Evolutionary conservation across 2,797 vertebrate species (phyloP).

Genomic region (Podarcis lilfordi): DNA sequence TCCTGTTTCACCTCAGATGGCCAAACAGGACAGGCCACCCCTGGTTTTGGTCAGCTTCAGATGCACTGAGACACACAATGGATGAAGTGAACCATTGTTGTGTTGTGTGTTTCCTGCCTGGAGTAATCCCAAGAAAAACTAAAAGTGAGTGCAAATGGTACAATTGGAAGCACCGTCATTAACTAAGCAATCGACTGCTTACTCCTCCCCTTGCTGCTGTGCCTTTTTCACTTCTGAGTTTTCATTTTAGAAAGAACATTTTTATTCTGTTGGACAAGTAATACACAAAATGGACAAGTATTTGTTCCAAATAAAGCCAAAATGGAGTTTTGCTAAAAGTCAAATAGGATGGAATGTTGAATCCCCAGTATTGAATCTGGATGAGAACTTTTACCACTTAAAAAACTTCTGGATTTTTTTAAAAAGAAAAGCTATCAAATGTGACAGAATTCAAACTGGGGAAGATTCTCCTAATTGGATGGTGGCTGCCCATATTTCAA

Average conservation of each 20-base stretch:
- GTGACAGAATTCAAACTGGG: neutral
- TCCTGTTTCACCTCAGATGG: no score
- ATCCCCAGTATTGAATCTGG: neutral
- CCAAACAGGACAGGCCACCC: no score
- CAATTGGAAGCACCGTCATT: neutral
- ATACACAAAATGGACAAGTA: neutral
- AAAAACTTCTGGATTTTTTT: neutral
- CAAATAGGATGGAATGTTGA: neutral
- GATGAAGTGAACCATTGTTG: no score
- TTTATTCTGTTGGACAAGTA: neutral
- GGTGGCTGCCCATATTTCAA: neutral
- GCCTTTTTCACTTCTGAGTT: neutral
- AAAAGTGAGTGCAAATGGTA: neutral
- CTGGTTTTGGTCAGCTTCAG: no score
- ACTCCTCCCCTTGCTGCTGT: neutral
- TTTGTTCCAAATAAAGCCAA: no score
- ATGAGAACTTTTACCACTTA: neutral
- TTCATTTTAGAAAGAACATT: neutral
- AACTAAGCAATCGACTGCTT: neutral
- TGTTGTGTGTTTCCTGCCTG: neutral
- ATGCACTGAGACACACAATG: no score
- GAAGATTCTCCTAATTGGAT: neutral
- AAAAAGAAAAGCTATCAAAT: neutral
- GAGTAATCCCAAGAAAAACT: neutral
- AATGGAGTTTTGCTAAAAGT: neutral